Evolutionary conservation across 1,140 invertebrate genomes (phyloP).

Genomic region (Zophobas morio): DNA sequence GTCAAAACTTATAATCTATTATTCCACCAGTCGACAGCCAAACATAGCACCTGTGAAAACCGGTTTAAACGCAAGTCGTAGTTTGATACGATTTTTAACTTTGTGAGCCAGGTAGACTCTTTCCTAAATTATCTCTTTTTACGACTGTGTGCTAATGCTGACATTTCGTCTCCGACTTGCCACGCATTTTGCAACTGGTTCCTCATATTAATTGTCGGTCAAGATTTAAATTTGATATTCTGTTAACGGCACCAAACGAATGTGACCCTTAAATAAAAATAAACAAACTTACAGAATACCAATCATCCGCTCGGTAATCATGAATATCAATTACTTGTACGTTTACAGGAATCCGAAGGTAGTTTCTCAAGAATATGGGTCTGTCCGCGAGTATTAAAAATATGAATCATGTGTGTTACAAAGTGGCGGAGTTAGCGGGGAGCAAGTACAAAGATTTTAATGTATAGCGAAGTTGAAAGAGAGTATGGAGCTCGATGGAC

Average conservation of each 20-base stretch:
- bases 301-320: not conserved
- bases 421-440: not conserved
- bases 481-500: slow-evolving; percentile 36
- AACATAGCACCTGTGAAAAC: slow-evolving; percentile 43
- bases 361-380: no score
- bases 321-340: not conserved
- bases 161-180: slow-evolving; percentile 2
- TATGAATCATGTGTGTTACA: no score
- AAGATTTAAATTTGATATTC: slow-evolving; percentile 12
- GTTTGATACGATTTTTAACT: slow-evolving; percentile 43
- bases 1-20: slow-evolving; percentile 39
- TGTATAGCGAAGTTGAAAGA: slow-evolving; percentile 30
- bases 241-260: not conserved
- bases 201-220: slow-evolving; percentile 1
- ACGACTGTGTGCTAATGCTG: slow-evolving; percentile 4
- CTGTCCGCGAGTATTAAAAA: no score
- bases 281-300: slow-evolving; percentile 9
- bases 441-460: slow-evolving; percentile 41
- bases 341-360: no score
- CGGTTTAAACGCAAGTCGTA: slow-evolving; percentile 39
- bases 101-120: slow-evolving; percentile 32
- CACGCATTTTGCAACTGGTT: slow-evolving; percentile 2
- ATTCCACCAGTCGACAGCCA: slow-evolving; percentile 31
- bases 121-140: slow-evolving; percentile 32
- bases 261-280: slow-evolving; percentile 16